A percentile compares a stretch with the other conserved stretches of the same genome.
These are phyloP conservation scores for Metalampra italica DNA, from an alignment of 2,888 invertebrate genomes.

Conservation along the genomic window DNA sequence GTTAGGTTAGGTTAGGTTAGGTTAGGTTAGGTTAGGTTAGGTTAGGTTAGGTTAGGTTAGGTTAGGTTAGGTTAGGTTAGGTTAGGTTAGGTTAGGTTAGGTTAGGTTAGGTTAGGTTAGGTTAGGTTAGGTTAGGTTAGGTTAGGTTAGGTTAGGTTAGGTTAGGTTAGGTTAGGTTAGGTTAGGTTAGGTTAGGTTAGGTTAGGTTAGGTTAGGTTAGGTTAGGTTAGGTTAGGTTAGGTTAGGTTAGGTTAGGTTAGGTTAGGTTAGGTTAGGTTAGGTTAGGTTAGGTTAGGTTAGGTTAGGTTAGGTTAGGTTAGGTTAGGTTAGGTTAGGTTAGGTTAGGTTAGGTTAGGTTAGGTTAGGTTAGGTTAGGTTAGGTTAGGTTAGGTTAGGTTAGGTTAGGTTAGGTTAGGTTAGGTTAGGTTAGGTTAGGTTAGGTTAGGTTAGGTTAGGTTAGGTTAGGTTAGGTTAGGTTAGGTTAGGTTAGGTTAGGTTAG, in stretches of 20 bases:
- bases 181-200: constrained; percentile 9
- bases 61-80: constrained; percentile 10
- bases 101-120: constrained; percentile 9
- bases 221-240: constrained; percentile 10
- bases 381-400: constrained; percentile 8
- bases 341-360: constrained; percentile 8
- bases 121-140: constrained; percentile 10
- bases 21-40: constrained; percentile 10
- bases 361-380: constrained; percentile 8
- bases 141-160: constrained; percentile 10
- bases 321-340: constrained; percentile 8
- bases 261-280: constrained; percentile 10
- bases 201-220: constrained; percentile 9
- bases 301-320: constrained; percentile 10
- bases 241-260: constrained; percentile 10
- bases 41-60: constrained; percentile 10
- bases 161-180: constrained; percentile 10
- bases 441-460: constrained; percentile 10
- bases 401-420: constrained; percentile 8
- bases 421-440: constrained; percentile 10
- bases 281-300: constrained; percentile 10
- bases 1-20: constrained; percentile 9
- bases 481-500: constrained; percentile 10
- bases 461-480: constrained; percentile 6
- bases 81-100: constrained; percentile 10